Base-by-base conservation (phyloP, 92 coral and sea anemone genomes). In the Micromussa lordhowensis region DNA sequence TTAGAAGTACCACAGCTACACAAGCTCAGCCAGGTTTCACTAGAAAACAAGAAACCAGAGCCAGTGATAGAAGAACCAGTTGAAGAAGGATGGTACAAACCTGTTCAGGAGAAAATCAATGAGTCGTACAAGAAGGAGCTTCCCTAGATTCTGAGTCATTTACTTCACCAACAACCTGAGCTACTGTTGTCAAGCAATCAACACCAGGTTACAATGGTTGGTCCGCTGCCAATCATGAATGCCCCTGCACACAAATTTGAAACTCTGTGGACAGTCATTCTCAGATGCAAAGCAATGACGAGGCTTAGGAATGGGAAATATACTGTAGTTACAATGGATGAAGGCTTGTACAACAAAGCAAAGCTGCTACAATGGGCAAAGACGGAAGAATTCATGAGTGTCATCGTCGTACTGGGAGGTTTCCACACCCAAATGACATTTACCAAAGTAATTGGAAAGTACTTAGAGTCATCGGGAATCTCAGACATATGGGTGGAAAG, bases 401-500 rank as follows among this genome's bases (percentile, higher is more conserved):
- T 63, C 3, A 19, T 63, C 9, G 19, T 63, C 29, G 3, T 21
- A n/a, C 69, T 63, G 3, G 69, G 69, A 63, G 9, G 69, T 63
- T 58, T 63, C 29, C 69, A 63, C 69, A 63, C n/a, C 8, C 69
- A 63, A 9, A 21, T 2, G n/a, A 63, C 69, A 4, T 63, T 63
- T 63, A 21, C n/a, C n/a, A 63, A 63, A 63, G 69, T 63, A 28
- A 63, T 19, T 0, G 29, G 29, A n/a, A 63, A 63, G 69, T 63
- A 19, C 69, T 21, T 63, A 9, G 22, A 63, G 69, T 63, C 0
- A 21, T 63, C n/a, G 29, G 91, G 83, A 32, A 70, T 90, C 30
- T 55, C 68, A 48, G 88, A 90, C 26, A 90, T 86, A 31, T 90
- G 93, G 93, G 90, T 87, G 28, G 40, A 36, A 44, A 1, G 90